These are phyloP conservation scores for Forbesichthys papilliferus DNA, from an alignment of 2,113 vertebrate species.

Conservation along the genomic window DNA sequence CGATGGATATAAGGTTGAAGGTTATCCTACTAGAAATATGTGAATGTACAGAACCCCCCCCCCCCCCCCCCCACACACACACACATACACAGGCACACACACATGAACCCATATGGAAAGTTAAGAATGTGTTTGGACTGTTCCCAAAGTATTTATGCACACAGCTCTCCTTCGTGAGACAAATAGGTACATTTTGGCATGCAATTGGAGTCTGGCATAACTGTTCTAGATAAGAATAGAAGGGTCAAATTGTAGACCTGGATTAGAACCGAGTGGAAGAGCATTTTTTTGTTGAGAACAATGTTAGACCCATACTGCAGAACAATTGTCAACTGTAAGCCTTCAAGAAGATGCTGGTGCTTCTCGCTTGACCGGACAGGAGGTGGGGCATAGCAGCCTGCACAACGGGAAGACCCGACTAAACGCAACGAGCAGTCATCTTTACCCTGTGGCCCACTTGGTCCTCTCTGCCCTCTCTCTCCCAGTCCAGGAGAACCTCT, in stretches of 20 bases:
- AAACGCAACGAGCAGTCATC: slow-evolving; percentile 9
- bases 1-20: background rate
- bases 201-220: slow-evolving; percentile 26
- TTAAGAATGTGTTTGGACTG: slow-evolving; percentile 30
- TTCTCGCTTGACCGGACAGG: background rate
- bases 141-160: slow-evolving; percentile 42
- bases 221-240: slow-evolving; percentile 19
- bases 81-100: background rate
- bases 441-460: slow-evolving; percentile 87
- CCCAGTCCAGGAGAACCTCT: slow-evolving; percentile 81
- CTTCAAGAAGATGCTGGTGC: background rate
- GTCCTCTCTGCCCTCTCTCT: slow-evolving; percentile 87
- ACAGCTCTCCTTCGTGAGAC: slow-evolving; percentile 37
- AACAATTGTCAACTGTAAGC: slow-evolving; percentile 10
- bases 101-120: slow-evolving; percentile 44
- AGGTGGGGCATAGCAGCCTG: background rate
- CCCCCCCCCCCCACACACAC: too few relatives aligned
- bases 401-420: background rate
- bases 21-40: background rate
- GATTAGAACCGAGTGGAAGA: slow-evolving; percentile 2
- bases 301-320: slow-evolving; percentile 17
- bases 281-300: background rate
- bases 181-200: slow-evolving; percentile 27
- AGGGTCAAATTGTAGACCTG: slow-evolving; percentile 1
- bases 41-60: slow-evolving; percentile 20